Evolutionary conservation across 2,797 vertebrate species (phyloP), one percentile per base, ranked within the genome.

Genomic region (Thripadectes ignobilis): DNA sequence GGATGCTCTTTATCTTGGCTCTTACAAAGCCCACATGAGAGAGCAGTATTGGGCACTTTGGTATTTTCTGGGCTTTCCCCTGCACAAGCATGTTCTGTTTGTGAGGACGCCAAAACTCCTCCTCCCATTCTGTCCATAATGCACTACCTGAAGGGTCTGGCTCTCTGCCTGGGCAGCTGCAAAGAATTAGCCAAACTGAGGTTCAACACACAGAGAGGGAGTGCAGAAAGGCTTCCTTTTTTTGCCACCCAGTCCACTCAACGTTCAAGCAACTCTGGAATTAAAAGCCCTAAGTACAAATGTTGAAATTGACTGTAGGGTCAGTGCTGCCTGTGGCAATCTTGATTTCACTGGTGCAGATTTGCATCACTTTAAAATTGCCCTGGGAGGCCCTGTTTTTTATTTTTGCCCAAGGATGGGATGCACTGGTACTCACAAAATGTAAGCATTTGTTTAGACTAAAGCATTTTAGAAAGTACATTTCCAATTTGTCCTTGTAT

Each of bases 111-210:
- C 95, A 94, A 58, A 80, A 68, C 14, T 87, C 36, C 18, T 85
- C 57, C 88, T 85, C 65, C 81, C 68, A n/a, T 71, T 92, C 49
- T 84, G 85, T 79, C 79, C 68, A 65, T 52, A 92, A 88, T 54
- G 21, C 12, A 12, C 68, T 54, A 92, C 91, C 89, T 80, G 75
- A 93, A 91, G 76, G 26, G 38, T 77, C 76, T 96, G 95, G 93
- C 85, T 85, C 80, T 88, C 91, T 93, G 91, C 87, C 91, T 71
- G 65, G 46, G 38, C 85, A 95, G 91, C 79, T 95, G 82, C 79
- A 91, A 88, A 95, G 79, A 65, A 80, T 89, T 91, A 96, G 38
- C 54, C 43, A 48, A 82, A 65, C 66, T 73, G 46, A 95, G 36
- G n/a, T 85, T 79, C 71, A 76, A 49, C 63, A 43, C 20, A 43